Base-by-base conservation (phyloP, 1,140 invertebrate species). In the Andrena cerasifolii region DNA sequence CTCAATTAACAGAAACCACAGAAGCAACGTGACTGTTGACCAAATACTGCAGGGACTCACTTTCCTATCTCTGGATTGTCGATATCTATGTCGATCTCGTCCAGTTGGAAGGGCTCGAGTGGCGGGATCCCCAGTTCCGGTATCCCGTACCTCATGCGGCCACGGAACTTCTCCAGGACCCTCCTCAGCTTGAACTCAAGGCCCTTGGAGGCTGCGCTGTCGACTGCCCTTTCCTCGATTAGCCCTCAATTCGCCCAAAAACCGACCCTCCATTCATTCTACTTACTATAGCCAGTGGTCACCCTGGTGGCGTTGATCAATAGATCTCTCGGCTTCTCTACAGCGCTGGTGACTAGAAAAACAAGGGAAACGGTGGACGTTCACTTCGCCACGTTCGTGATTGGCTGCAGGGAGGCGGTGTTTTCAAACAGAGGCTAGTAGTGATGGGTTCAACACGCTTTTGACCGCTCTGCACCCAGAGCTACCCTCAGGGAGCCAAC, bases 271-370 rank as follows among this genome's bases (percentile, higher is more conserved):
- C 12, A 61, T 40, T 28, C 6, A 59, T 40, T 62, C 21, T 65
- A 91, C 91, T 91, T 87, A 92, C 91, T 91, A 67, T 88, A 87
- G 81, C 90, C 90, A 2, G 89, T 91, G 14, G 91, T 92, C 58
- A 84, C 86, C 16, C 87, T 87, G 28, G 89, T 90, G 0, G 90
- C 90, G 49, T 92, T 91, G 47, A 91, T 81, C 26, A 91, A 56
- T 31, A 91, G 86, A 47, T 83, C 91, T 66, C 86, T 90, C 18
- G 90, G 91, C 33, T 85, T 90, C 74, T 91, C 91, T 21, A 91
- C 91, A 0, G 89, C 91, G 56, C 83, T 90, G 2, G 74, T 86
- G 61, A 92, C 91, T 92, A 66, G 21, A 83, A 84, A 79, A 75
- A 79, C n/a, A n/a, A 47, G 79, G 53, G 58, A 81, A 58, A 80